These are phyloP conservation scores for Diadophis punctatus DNA, from an alignment of 2,113 vertebrate species.

Conservation along the genomic window DNA sequence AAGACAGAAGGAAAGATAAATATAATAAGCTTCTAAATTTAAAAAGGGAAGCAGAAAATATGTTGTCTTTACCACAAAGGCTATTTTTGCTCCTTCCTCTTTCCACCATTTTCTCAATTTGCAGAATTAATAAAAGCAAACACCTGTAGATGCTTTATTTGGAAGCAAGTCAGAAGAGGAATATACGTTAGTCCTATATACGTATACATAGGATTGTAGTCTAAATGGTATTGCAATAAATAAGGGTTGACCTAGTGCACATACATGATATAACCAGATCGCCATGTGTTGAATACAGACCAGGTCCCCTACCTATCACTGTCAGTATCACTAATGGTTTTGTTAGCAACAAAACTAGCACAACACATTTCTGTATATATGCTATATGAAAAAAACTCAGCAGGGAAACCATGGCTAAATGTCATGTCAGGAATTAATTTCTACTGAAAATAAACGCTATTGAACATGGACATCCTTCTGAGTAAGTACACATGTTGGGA, in stretches of 20 bases:
- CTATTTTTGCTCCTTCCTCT: neutral
- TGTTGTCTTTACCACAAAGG: neutral
- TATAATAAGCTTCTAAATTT: neutral
- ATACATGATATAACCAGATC: neutral
- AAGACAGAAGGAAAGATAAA: neutral
- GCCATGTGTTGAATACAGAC: neutral
- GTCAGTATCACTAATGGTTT: neutral
- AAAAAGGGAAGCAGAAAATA: neutral
- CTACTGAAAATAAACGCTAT: too few relatives aligned
- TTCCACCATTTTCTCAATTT: neutral
- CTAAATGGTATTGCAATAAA: neutral
- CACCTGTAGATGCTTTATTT: neutral
- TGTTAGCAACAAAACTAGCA: neutral
- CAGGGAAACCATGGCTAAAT: neutral
- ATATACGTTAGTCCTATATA: neutral
- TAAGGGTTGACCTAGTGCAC: neutral
- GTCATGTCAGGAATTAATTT: neutral
- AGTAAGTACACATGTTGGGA: neutral
- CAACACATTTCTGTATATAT: neutral
- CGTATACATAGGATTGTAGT: neutral
- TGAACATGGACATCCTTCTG: neutral
- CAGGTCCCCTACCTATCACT: neutral
- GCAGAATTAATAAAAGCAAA: neutral
- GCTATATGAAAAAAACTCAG: neutral
- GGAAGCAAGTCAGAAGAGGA: neutral